A percentile compares a stretch with the other conserved stretches of the same genome.
phyloP scores from a whole-genome alignment of 2,797 vertebrate species.

The Siniperca undulata region DNA sequence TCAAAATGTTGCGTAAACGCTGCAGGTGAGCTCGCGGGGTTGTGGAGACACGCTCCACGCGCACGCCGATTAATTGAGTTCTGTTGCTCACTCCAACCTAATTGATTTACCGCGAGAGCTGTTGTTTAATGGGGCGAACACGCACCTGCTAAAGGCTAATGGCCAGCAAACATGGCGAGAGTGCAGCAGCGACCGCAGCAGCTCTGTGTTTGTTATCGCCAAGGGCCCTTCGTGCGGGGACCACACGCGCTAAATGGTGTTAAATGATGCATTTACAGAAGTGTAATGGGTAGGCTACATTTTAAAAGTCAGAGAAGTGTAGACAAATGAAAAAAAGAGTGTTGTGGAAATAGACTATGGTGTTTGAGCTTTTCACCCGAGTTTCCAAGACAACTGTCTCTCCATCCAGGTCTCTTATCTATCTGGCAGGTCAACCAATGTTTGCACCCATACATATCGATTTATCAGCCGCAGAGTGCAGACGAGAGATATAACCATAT shows the following conservation, averaged over 20 bases:
- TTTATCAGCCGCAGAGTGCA: conserved; percentile 75
- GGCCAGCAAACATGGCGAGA: conserved; percentile 83
- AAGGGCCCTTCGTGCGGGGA: conserved; percentile 42
- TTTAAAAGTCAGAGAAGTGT: conserved; percentile 72
- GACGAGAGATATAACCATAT: conserved; percentile 76
- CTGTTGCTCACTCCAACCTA: conserved; percentile 91
- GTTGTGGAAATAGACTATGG: conserved; percentile 29
- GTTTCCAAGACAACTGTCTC: conserved; percentile 76
- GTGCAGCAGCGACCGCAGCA: conserved; percentile 72
- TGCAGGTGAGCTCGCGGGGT: neutral
- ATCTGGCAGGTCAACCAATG: conserved; percentile 85
- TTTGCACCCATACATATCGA: conserved; percentile 83
- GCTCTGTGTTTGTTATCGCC: conserved; percentile 69
- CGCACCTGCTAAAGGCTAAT: conserved; percentile 89
- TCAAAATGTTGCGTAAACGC: conserved; percentile 6
- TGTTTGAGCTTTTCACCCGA: conserved; percentile 58
- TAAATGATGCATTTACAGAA: conserved; percentile 88
- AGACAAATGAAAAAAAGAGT: conserved; percentile 24
- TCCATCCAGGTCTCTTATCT: conserved; percentile 85
- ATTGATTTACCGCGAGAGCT: conserved; percentile 93
- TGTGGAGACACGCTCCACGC: conserved; percentile 56
- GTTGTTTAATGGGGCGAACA: conserved; percentile 93
- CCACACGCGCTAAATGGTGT: conserved; percentile 81
- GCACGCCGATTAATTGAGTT: conserved; percentile 91
- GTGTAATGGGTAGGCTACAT: conserved; percentile 79